Conservation (phyloP, 1,140 invertebrate species). For the Thalassaphorura encarpata region DNA sequence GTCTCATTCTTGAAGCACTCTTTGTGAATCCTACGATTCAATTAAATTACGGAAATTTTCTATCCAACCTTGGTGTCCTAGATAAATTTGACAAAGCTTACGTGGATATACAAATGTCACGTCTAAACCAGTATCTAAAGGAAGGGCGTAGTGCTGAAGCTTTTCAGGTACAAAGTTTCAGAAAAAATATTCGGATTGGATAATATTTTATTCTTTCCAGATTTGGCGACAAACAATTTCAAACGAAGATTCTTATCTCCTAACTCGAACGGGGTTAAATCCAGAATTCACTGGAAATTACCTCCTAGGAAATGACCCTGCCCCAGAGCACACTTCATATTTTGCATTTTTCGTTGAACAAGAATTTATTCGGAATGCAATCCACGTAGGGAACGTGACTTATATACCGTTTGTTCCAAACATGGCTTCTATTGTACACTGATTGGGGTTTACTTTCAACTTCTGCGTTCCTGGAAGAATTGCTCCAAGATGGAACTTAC, state of each 20-base stretch:
- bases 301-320: constrained; percentile 32
- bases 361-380: not conserved
- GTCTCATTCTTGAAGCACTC: constrained; percentile 46
- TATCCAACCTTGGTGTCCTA: constrained; percentile 43
- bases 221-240: constrained; percentile 42
- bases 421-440: constrained; percentile 58
- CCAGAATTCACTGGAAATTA: constrained; percentile 43
- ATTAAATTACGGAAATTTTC: constrained; percentile 42
- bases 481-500: constrained; percentile 46
- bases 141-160: not conserved
- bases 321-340: not conserved
- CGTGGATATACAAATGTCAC: constrained; percentile 38
- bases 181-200: no score
- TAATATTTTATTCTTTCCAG: no score
- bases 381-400: constrained; percentile 4
- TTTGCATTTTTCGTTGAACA: not conserved
- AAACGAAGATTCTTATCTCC: constrained; percentile 40
- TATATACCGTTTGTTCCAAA: constrained; percentile 38
- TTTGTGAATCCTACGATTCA: constrained; percentile 42
- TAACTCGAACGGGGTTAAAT: constrained; percentile 41
- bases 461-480: constrained; percentile 59
- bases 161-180: not conserved
- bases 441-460: constrained; percentile 71
- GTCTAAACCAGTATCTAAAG: constrained; percentile 32
- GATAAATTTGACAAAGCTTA: constrained; percentile 38